Conservation (phyloP, 37 sponge, comb jelly and placozoan genomes). For the Cliona cf. orientalis region DNA sequence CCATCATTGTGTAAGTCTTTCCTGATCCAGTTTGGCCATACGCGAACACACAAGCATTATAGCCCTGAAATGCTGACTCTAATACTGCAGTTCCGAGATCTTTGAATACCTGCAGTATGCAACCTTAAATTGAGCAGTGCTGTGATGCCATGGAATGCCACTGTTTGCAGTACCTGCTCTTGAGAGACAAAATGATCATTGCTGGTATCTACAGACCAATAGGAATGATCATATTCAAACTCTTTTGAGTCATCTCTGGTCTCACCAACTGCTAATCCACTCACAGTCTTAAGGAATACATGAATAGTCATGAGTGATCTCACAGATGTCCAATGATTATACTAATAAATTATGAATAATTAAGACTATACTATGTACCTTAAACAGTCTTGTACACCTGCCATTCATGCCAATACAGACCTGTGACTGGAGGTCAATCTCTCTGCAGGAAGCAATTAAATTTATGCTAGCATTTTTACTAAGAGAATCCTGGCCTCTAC, state of each 20-base stretch:
- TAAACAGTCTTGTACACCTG: constrained; percentile 42
- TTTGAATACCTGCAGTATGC: constrained; percentile 68
- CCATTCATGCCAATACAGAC: constrained; percentile 37
- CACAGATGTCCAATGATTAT: background rate
- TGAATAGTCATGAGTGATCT: background rate
- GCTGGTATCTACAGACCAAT: constrained; percentile 78
- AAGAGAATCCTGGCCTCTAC: no score
- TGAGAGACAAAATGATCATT: constrained; percentile 67
- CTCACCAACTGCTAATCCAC: constrained; percentile 44
- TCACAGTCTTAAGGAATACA: constrained; percentile 7
- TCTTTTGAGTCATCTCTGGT: constrained; percentile 54
- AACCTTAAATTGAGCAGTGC: no score
- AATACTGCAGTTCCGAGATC: constrained; percentile 79
- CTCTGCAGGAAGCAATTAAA: constrained; percentile 28
- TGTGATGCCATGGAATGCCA: no score
- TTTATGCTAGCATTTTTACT: no score
- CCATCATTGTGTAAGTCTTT: constrained; percentile 96
- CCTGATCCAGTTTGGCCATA: constrained; percentile 95
- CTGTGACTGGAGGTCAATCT: constrained; percentile 35
- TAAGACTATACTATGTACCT: no score
- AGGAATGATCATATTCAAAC: constrained; percentile 85
- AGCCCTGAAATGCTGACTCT: constrained; percentile 84
- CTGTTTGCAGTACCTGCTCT: no score
- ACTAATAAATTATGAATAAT: background rate
- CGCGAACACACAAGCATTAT: constrained; percentile 92